Percentiles rank a stretch among this genome's conserved stretches.
Evolutionary conservation across 1,140 invertebrate genomes (phyloP).

Genomic region (Cotesia chilonis): DNA sequence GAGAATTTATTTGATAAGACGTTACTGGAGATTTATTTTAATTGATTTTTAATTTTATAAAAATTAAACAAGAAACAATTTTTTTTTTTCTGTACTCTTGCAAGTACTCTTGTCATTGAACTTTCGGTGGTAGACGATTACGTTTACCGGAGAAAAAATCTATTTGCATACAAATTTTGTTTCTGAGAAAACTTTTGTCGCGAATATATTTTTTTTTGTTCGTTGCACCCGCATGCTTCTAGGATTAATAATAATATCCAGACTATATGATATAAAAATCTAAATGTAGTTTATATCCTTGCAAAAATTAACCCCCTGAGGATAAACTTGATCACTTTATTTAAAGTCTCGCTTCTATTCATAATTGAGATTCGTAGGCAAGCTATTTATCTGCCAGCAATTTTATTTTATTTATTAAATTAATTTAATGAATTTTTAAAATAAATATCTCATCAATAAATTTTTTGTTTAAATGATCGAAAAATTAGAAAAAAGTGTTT

Average conservation of each 20-base stretch:
- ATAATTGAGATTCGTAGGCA: too few relatives aligned
- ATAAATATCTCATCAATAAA: too few relatives aligned
- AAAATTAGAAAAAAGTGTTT: too few relatives aligned
- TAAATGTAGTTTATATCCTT: background rate
- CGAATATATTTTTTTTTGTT: slow-evolving; percentile 11
- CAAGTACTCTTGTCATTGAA: slow-evolving; percentile 19
- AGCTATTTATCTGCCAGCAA: background rate
- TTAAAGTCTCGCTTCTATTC: background rate
- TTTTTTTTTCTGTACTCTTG: background rate
- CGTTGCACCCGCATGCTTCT: background rate
- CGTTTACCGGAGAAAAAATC: slow-evolving; percentile 5
- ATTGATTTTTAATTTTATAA: too few relatives aligned
- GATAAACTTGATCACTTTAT: slow-evolving; percentile 3
- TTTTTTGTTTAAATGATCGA: too few relatives aligned
- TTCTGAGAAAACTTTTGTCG: background rate
- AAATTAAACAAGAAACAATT: background rate
- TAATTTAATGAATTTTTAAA: too few relatives aligned
- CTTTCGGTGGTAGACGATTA: background rate
- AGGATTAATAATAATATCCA: too few relatives aligned
- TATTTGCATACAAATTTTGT: slow-evolving; percentile 28
- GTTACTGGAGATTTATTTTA: too few relatives aligned
- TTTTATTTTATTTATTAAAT: background rate
- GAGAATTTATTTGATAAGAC: too few relatives aligned
- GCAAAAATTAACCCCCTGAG: background rate
- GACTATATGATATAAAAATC: too few relatives aligned